phyloP scores from a whole-genome alignment of 2,888 invertebrate species.

The Cepaea hortensis region DNA sequence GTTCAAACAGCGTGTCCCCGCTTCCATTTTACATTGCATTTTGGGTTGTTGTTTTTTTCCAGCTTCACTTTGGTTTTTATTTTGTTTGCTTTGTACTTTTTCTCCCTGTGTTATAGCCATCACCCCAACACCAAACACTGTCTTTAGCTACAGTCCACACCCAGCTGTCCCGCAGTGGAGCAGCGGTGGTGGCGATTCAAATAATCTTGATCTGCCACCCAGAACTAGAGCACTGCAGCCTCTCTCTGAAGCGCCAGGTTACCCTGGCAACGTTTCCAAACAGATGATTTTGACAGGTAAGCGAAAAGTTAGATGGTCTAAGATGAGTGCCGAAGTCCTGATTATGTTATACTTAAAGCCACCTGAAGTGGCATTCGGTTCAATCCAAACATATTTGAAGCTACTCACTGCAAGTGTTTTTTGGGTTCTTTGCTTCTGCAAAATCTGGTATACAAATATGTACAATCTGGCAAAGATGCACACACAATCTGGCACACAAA shows the following conservation, averaged over 20 bases:
- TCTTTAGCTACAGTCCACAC: slow-evolving; percentile 3
- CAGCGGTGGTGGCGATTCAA: not conserved
- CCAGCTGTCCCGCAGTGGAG: not conserved
- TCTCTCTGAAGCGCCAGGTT: slow-evolving; percentile 55
- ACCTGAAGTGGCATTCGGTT: too few species aligned
- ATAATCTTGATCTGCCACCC: slow-evolving; percentile 12
- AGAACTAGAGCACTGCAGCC: not conserved
- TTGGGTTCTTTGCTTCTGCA: too few species aligned
- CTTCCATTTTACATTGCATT: too few species aligned
- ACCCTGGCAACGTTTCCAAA: slow-evolving; percentile 60
- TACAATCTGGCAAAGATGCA: too few species aligned
- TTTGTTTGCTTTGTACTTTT: not conserved
- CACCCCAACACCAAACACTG: slow-evolving; percentile 17
- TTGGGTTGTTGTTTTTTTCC: not conserved
- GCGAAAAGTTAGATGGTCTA: not conserved
- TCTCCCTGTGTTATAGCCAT: slow-evolving; percentile 1
- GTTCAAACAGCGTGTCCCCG: too few species aligned
- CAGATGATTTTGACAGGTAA: slow-evolving; percentile 25
- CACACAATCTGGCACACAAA: too few species aligned
- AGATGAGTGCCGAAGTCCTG: too few species aligned
- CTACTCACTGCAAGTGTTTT: too few species aligned
- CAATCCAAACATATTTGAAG: too few species aligned
- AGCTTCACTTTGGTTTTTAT: not conserved
- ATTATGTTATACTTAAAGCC: too few species aligned
- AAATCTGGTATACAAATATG: too few species aligned